A percentile compares a stretch with the other conserved stretches of the same genome.
These are phyloP conservation scores for Acheta domesticus DNA, from an alignment of 2,888 invertebrate species.

Conservation along the genomic window DNA sequence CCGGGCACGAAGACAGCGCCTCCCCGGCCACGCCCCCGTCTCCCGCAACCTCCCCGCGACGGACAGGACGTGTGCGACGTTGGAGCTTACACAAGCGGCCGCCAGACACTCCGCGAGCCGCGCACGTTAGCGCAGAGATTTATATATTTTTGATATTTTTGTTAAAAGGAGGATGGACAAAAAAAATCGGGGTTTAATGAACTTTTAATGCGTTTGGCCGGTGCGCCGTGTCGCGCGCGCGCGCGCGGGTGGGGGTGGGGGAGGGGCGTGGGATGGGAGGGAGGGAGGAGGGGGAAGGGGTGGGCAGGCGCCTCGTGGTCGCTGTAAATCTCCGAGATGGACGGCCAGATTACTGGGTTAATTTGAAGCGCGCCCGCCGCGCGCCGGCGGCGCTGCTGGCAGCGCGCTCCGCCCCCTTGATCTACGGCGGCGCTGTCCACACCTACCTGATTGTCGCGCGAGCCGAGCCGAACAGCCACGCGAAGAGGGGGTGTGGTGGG, in stretches of 20 bases:
- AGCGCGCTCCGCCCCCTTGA: neutral
- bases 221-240: neutral
- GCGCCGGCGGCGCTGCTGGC: neutral
- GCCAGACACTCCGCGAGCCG: neutral
- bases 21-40: neutral
- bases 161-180: neutral
- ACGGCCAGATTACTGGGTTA: slow-evolving; percentile 18
- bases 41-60: neutral
- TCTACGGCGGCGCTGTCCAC: neutral
- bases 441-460: neutral
- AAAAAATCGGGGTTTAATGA: slow-evolving; percentile 12
- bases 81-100: too few species aligned
- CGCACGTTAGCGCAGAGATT: neutral
- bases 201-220: slow-evolving; percentile 1
- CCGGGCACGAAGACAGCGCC: neutral
- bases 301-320: neutral
- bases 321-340: slow-evolving; percentile 18
- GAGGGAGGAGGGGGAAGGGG: neutral
- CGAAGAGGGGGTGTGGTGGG: neutral
- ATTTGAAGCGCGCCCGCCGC: slow-evolving; percentile 1
- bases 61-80: too few species aligned
- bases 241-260: neutral
- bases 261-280: neutral
- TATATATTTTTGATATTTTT: slow-evolving; percentile 18
- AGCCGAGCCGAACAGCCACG: neutral